Conservation (phyloP, 2,888 invertebrate species). For the Silvanus unidentatus region DNA sequence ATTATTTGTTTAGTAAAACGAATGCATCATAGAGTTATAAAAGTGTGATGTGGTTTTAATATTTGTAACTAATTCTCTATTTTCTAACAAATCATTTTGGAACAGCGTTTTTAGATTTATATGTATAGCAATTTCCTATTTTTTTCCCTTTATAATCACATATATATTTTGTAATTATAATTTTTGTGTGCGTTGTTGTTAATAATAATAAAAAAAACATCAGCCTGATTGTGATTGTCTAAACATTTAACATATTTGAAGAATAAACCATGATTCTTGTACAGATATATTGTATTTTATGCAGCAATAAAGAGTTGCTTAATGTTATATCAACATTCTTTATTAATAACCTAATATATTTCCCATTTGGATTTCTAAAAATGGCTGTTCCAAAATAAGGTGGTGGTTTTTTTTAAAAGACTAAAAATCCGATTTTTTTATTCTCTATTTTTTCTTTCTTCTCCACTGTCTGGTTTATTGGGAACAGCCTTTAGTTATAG, state of each 20-base stretch:
- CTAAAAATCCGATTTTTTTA: conserved; percentile 17
- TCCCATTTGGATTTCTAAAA: conserved; percentile 36
- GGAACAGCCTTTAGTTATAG: conserved; percentile 33
- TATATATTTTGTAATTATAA: conserved; percentile 7
- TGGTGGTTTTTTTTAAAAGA: conserved; percentile 29
- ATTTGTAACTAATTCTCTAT: conserved; percentile 2
- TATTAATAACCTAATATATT: too few relatives aligned
- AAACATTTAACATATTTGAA: conserved; percentile 18
- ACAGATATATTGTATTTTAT: conserved; percentile 38
- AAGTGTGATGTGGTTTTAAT: too few relatives aligned
- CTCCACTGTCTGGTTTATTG: too few relatives aligned
- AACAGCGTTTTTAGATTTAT: conserved; percentile 43
- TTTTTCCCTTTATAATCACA: conserved; percentile 6
- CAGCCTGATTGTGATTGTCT: conserved; percentile 6
- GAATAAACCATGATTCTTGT: conserved; percentile 27
- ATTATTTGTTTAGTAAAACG: too few relatives aligned
- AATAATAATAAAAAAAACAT: conserved; percentile 3
- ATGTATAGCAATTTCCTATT: conserved; percentile 5
- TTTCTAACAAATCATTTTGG: conserved; percentile 21
- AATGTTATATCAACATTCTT: conserved; percentile 31
- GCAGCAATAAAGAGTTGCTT: conserved; percentile 46
- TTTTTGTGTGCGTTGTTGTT: conserved; percentile 8
- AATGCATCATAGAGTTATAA: too few relatives aligned
- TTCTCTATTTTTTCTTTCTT: too few relatives aligned
- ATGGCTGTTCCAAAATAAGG: conserved; percentile 47